These are phyloP conservation scores for Todus mexicanus DNA, from an alignment of 2,797 vertebrate species.

Conservation along the genomic window DNA sequence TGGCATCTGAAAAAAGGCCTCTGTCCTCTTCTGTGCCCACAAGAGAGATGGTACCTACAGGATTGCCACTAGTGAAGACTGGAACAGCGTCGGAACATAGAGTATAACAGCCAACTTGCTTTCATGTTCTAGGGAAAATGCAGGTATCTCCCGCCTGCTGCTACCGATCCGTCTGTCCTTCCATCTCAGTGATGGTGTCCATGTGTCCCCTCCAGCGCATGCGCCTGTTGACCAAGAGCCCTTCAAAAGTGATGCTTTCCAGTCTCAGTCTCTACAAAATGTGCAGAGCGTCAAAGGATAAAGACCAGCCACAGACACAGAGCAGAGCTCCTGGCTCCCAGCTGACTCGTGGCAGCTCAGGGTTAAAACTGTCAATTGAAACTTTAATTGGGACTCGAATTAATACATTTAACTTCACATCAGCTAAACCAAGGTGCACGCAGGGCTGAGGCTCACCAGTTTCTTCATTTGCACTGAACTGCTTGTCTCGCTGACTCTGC, in stretches of 20 bases:
- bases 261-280: not conserved
- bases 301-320: not conserved
- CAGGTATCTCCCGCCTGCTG: not conserved
- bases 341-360: not conserved
- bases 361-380: not conserved
- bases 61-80: not conserved
- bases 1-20: not conserved
- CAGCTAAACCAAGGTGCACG: not conserved
- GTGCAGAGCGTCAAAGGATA: not conserved
- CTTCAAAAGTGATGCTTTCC: not conserved
- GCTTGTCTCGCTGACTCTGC: not conserved
- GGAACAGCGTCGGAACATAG: not conserved
- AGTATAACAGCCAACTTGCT: not conserved
- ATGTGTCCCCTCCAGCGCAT: not conserved
- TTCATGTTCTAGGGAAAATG: not conserved
- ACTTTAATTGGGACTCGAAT: not conserved
- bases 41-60: not conserved
- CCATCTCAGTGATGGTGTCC: not conserved
- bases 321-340: not conserved
- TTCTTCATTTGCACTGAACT: not conserved
- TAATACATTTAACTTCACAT: not conserved
- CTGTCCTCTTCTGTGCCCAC: not conserved
- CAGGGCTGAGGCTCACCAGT: not conserved
- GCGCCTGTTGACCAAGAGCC: not conserved
- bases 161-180: not conserved